A percentile compares a stretch with the other conserved stretches of the same genome.
These are phyloP conservation scores for Drosophila prostipennis DNA, from an alignment of 2,888 invertebrate species.

Conservation along the genomic window DNA sequence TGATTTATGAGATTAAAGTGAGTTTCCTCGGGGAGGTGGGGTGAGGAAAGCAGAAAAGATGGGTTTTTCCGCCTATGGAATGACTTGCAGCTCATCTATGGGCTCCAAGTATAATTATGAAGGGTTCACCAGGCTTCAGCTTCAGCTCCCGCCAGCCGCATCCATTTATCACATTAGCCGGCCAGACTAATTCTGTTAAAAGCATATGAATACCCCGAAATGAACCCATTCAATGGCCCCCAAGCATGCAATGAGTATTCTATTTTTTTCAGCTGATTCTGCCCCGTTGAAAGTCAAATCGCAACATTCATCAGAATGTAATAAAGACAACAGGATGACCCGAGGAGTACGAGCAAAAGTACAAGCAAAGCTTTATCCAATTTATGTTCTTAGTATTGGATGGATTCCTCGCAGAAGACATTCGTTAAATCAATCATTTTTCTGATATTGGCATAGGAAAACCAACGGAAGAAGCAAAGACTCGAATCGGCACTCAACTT, in stretches of 20 bases:
- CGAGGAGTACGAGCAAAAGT: neutral
- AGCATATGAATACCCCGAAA: constrained; percentile 48
- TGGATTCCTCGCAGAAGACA: neutral
- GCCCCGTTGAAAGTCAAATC: constrained; percentile 41
- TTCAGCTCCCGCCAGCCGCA: neutral
- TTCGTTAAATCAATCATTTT: constrained; percentile 17
- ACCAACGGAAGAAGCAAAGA: neutral
- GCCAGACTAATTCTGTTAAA: constrained; percentile 66
- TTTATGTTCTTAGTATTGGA: constrained; percentile 7
- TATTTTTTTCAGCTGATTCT: constrained; percentile 6
- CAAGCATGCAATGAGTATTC: constrained; percentile 42
- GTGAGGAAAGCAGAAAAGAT: constrained; percentile 8
- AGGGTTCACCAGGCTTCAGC: constrained; percentile 14
- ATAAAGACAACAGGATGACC: constrained; percentile 40
- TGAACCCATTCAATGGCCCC: constrained; percentile 42
- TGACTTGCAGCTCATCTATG: constrained; percentile 36
- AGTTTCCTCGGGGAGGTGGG: constrained; percentile 1
- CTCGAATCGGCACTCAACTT: constrained; percentile 63
- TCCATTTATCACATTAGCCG: constrained; percentile 69
- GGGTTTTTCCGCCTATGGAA: constrained; percentile 38
- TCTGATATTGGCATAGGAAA: neutral
- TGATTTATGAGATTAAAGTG: constrained; percentile 76
- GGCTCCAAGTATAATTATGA: constrained; percentile 53
- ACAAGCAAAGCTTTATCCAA: constrained; percentile 1
- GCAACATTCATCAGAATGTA: constrained; percentile 49